Percentiles rank a stretch among this genome's conserved stretches.
Conservation (phyloP, 2,888 invertebrate genomes). For the Drosophila colorata region DNA sequence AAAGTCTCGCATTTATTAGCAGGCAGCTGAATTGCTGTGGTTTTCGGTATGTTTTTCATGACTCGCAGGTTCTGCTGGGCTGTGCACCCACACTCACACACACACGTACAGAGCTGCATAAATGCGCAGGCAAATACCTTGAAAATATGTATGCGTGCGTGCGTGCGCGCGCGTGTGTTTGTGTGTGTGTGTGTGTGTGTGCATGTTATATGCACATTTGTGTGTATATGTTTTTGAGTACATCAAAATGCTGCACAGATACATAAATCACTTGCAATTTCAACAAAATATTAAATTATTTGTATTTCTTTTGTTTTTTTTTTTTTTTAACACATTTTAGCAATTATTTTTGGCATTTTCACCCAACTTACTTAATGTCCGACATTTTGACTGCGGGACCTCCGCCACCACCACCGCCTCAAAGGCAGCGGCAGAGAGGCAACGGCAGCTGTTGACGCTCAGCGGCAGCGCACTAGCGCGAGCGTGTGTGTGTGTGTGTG, state of each 20-base stretch:
- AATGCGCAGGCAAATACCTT: slow-evolving; percentile 44
- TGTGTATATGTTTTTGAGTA: slow-evolving; percentile 30
- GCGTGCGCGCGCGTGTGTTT: slow-evolving; percentile 8
- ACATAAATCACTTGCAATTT: slow-evolving; percentile 24
- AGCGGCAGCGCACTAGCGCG: slow-evolving; percentile 47
- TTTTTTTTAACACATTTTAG: neutral
- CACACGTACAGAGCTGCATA: slow-evolving; percentile 3
- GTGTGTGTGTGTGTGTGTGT: slow-evolving; percentile 11
- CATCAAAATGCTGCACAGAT: slow-evolving; percentile 31
- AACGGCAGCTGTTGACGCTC: slow-evolving; percentile 73
- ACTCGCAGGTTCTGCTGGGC: slow-evolving; percentile 38
- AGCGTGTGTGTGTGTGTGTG: slow-evolving; percentile 23
- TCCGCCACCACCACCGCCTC: slow-evolving; percentile 45
- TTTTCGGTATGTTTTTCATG: slow-evolving; percentile 27
- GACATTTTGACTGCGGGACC: slow-evolving; percentile 81
- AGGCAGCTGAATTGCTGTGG: slow-evolving; percentile 5
- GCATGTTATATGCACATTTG: slow-evolving; percentile 10
- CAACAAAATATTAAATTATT: neutral
- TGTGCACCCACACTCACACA: slow-evolving; percentile 31
- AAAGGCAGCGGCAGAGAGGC: slow-evolving; percentile 31
- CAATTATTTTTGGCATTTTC: slow-evolving; percentile 30
- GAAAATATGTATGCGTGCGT: slow-evolving; percentile 32
- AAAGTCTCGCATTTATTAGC: neutral
- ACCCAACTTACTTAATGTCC: slow-evolving; percentile 83
- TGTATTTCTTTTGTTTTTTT: neutral